Base-by-base conservation (phyloP, 2,888 invertebrate species). In the Polydrusus cervinus region DNA sequence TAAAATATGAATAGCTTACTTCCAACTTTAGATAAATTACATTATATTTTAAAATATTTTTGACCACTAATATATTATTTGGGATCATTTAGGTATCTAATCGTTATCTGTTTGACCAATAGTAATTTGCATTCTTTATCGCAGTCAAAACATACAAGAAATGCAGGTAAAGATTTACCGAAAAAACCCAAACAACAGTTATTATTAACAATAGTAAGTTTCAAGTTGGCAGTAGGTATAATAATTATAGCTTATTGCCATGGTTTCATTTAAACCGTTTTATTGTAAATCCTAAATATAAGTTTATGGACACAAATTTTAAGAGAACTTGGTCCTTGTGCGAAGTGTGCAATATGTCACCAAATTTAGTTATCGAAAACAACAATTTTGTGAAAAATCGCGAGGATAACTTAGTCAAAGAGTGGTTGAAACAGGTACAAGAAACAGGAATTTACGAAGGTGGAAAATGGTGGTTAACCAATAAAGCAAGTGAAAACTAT, bases 361-460 rank as follows among this genome's bases (percentile, higher is more conserved):
- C 40, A 11, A 40, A 40, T 40, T 40, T 40, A 1, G 40, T 40
- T 40, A 40, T 8, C 2, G 3, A 40, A 40, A 40, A 40, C 40
- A 40, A 8, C 40, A 40, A 9, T 3, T 40, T 40, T 40, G 40
- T 3, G n/a, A 45, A n/a, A 45, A n/a, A 45, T n/a, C 13, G n/a
- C 13, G 45, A 45, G 13, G 45, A 1, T 1, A n/a, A 45, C 2
- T 45, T 45, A n/a, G n/a, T 45, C 1, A 13, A 45, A n/a, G 45
- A 45, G n/a, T 45, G 45, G 45, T n/a, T 45, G 13, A 45, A n/a
- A n/a, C 45, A 45, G n/a, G n/a, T 45, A 13, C 45, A n/a, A 45
- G n/a, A 45, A 45, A 45, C 45, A n/a, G 45, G 45, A n/a, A 45
- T n/a, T 6, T 45, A 45, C 13, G n/a, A 40, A 1, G 40, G 40